These are phyloP conservation scores for Siderastrea radians DNA, from an alignment of 92 coral and sea anemone genomes.

Conservation along the genomic window DNA sequence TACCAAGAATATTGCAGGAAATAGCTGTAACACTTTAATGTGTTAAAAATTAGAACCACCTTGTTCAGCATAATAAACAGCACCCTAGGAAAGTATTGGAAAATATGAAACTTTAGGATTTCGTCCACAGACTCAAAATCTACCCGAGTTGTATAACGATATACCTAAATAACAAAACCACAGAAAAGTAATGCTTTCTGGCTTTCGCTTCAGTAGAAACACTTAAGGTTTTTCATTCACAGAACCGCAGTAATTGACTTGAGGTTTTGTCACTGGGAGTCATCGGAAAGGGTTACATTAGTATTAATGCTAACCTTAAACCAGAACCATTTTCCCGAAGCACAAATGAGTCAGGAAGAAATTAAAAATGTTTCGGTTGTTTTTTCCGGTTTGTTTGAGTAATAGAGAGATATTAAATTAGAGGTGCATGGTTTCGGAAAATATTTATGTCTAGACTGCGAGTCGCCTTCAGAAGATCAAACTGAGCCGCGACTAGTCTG, in stretches of 20 bases:
- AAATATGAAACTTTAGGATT: no score
- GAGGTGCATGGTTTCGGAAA: not conserved
- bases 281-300: not conserved
- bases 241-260: not conserved
- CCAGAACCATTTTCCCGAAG: not conserved
- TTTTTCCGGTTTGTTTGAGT: not conserved
- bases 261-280: not conserved
- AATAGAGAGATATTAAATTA: not conserved
- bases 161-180: no score
- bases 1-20: no score
- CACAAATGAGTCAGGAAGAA: not conserved
- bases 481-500: constrained; percentile 29
- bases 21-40: no score
- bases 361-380: not conserved
- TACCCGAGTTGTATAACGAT: no score
- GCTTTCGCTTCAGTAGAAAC: not conserved
- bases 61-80: no score
- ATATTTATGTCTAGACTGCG: not conserved
- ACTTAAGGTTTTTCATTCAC: not conserved
- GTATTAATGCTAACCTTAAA: not conserved
- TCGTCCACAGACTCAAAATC: no score
- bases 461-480: constrained; percentile 27
- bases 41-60: no score
- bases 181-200: no score
- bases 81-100: no score